Base-by-base conservation (phyloP, 2,797 vertebrate species). In the Sebastes itinus region DNA sequence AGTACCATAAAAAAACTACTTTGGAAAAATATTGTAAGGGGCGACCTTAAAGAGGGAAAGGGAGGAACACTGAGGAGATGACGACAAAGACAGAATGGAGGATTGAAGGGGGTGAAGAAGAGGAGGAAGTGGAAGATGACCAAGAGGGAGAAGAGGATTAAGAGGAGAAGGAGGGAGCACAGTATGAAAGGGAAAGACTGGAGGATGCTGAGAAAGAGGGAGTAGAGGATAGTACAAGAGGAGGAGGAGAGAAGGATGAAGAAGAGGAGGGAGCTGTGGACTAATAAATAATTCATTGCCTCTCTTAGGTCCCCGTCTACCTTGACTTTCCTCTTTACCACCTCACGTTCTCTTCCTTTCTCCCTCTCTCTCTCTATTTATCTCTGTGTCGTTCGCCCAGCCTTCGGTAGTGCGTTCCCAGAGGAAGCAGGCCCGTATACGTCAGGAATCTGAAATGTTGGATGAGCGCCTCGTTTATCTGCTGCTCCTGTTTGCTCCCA, bases 261-360 rank as follows among this genome's bases (percentile, higher is more conserved):
- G 72, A 74, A 66, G 76, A 80, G 73, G 77, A 77, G 63, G 62
- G 81, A 80, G 69, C 62, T 49, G 35, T 61, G 66, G 84, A 89
- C 75, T 80, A 64, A 92, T 95, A 89, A 92, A 94, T 95, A 93
- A 95, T 95, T 82, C 84, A 95, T 91, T 46, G 35, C 22, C 73
- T 80, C 83, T 90, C 81, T 85, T 80, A 52, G 83, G 87, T 90
- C 82, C 62, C 75, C 77, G 71, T 77, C 81, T 86, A 76, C 66
- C 74, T 72, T 22, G 77, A 78, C 78, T 62, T 85, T 78, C 62
- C 67, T 70, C 69, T 78, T 63, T 61, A 49, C 70, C 64, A 16
- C 71, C 72, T 82, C 80, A 27, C 58, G 52, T 80, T 65, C 49
- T 64, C 23, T 55, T 27, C 20, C 46, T 65, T 63, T 58, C 38